Evolutionary conservation across 2,888 invertebrate genomes (phyloP).

Genomic region (Parnassius mnemosyne): DNA sequence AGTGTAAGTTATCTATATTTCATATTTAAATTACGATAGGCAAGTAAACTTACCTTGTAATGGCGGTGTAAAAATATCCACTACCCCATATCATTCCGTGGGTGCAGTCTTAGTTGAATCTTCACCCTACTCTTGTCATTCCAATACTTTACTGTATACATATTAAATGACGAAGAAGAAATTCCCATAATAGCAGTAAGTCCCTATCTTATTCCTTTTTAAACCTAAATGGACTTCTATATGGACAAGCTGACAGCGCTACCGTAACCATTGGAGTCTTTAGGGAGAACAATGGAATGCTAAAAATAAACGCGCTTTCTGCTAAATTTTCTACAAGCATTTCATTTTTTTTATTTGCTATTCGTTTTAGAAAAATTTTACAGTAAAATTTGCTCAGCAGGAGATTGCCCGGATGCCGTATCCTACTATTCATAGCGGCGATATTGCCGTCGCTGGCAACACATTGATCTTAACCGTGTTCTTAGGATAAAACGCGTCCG

Average conservation of each 20-base stretch:
- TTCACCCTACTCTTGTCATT: no score
- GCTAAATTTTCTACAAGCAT: constrained; percentile 8
- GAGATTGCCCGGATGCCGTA: constrained; percentile 26
- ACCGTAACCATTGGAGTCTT: background rate
- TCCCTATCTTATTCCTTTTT: constrained; percentile 1
- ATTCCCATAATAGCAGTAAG: background rate
- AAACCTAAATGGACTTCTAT: no score
- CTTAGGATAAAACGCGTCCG: constrained; percentile 43
- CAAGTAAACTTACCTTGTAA: no score
- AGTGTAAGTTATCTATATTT: no score
- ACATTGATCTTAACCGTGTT: constrained; percentile 44
- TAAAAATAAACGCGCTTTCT: constrained; percentile 17
- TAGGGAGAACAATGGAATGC: constrained; percentile 2
- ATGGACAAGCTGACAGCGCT: constrained; percentile 5
- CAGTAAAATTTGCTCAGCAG: constrained; percentile 19
- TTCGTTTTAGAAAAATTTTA: constrained; percentile 18
- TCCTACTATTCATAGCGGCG: constrained; percentile 44
- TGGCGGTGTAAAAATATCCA: no score
- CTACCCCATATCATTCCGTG: no score
- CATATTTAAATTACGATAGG: no score
- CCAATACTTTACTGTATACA: no score
- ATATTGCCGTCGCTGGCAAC: constrained; percentile 39
- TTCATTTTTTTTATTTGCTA: constrained; percentile 15
- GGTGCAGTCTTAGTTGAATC: no score
- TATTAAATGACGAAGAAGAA: no score